Evolutionary conservation across 2,797 vertebrate species (phyloP).

Genomic region (Phataginus tricuspis): DNA sequence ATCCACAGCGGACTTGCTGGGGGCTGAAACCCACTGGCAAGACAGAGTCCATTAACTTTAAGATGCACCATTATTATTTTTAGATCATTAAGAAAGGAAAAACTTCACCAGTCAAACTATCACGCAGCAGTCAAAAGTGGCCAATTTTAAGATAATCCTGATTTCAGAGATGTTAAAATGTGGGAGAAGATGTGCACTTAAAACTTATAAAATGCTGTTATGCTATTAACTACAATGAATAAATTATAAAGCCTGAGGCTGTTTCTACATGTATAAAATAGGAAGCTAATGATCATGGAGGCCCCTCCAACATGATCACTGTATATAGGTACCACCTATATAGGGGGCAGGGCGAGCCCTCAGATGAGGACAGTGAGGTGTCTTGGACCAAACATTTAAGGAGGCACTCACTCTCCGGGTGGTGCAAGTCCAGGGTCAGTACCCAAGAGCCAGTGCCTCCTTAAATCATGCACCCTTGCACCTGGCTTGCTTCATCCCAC

Average conservation of each 20-base stretch:
- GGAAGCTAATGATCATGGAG: neutral
- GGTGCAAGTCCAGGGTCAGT: neutral
- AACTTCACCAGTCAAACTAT: neutral
- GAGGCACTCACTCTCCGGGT: neutral
- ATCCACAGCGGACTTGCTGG: no score
- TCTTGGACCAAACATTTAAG: neutral
- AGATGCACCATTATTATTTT: neutral
- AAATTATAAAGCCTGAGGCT: neutral
- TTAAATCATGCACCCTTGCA: neutral
- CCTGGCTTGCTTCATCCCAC: neutral
- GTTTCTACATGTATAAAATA: neutral
- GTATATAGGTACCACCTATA: neutral
- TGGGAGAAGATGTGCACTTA: neutral
- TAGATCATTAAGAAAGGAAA: neutral
- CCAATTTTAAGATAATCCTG: neutral
- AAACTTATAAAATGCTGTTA: neutral
- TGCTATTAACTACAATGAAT: neutral
- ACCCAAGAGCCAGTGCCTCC: fast-evolving
- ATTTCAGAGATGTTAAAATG: slow-evolving; percentile 4
- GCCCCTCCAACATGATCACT: neutral
- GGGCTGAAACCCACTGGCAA: no score
- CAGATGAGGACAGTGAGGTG: neutral
- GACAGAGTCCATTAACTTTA: neutral
- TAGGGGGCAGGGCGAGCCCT: neutral
- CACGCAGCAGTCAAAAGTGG: neutral